A percentile compares a stretch with the other conserved stretches of the same genome.
Conservation (phyloP, 2,113 vertebrate genomes). For the Malaclemys terrapin region DNA sequence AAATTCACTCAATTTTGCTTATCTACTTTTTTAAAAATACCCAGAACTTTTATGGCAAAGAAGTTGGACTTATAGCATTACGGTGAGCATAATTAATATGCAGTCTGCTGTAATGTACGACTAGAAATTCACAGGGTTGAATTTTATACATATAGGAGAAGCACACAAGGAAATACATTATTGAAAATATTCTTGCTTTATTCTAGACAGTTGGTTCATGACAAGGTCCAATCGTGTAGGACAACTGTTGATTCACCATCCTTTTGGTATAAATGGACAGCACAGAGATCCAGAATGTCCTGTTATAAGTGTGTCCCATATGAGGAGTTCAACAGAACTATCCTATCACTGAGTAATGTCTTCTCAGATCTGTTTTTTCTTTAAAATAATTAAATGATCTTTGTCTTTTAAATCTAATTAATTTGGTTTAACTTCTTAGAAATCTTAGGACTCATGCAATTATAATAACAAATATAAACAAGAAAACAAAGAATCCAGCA, state of each 20-base stretch:
- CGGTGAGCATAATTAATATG: background rate
- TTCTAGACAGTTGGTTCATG: background rate
- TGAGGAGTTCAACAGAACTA: background rate
- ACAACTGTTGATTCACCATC: background rate
- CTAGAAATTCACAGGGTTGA: background rate
- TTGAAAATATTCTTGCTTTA: background rate
- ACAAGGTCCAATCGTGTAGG: background rate
- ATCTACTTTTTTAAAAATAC: no score
- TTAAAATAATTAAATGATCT: background rate
- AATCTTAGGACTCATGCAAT: background rate
- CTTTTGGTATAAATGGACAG: background rate
- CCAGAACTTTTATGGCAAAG: background rate
- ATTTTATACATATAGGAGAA: background rate
- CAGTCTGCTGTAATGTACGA: no score
- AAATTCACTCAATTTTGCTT: background rate
- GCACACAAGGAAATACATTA: background rate
- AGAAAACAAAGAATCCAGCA: background rate
- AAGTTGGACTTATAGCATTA: background rate
- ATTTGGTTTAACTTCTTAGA: background rate
- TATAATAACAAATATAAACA: background rate
- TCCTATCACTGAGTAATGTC: background rate
- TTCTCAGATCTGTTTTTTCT: background rate
- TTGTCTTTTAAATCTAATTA: background rate
- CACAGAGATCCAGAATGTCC: fast-evolving
- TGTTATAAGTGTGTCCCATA: background rate